Percentiles rank a stretch among this genome's conserved stretches.
These are phyloP conservation scores for Drosophila acutilabella DNA, from an alignment of 2,888 invertebrate species.

Conservation along the genomic window DNA sequence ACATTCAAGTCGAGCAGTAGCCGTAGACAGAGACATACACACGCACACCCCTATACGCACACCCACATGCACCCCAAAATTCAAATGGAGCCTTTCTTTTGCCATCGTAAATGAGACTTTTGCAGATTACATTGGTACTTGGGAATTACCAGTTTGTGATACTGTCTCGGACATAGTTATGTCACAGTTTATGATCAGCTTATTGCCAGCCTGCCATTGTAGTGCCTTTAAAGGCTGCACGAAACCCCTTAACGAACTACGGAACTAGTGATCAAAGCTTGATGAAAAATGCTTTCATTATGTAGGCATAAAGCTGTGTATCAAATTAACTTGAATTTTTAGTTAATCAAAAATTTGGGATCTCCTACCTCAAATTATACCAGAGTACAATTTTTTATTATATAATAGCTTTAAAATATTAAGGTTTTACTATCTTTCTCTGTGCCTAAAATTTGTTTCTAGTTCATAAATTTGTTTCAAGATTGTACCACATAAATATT, in stretches of 20 bases:
- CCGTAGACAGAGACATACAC: not conserved
- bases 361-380: no score
- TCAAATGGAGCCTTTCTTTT: not conserved
- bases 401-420: no score
- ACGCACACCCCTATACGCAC: not conserved
- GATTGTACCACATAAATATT: no score
- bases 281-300: no score
- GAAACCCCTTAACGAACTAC: not conserved
- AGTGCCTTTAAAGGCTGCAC: not conserved
- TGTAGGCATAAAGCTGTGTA: no score
- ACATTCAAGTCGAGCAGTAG: not conserved
- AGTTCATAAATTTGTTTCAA: no score
- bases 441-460: no score
- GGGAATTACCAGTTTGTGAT: not conserved
- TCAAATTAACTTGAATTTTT: no score
- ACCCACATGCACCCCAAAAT: not conserved
- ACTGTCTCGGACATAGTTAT: constrained; percentile 1
- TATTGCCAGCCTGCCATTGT: not conserved
- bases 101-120: constrained; percentile 12
- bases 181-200: constrained; percentile 11
- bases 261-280: no score
- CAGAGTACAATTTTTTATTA: no score
- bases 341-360: no score
- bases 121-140: constrained; percentile 5
- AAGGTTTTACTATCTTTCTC: no score